These are phyloP conservation scores for Drosophila athabasca DNA, from an alignment of 1,140 invertebrate species.

Conservation along the genomic window DNA sequence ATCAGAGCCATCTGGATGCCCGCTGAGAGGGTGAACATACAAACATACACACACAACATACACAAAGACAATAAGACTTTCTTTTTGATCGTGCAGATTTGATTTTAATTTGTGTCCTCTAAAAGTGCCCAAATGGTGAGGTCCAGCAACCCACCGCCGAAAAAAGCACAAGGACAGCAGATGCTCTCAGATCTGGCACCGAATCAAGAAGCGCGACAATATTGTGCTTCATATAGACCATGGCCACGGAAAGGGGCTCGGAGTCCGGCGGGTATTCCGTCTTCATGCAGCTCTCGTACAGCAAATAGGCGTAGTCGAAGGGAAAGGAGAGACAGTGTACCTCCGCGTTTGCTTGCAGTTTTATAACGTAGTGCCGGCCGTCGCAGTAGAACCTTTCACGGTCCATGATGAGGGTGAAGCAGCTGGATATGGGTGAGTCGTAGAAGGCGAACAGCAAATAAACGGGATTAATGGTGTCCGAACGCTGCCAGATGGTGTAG, in stretches of 20 bases:
- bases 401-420: conserved; percentile 45
- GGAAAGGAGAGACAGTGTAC: conserved; percentile 56
- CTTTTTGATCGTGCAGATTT: too few species aligned
- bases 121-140: too few species aligned
- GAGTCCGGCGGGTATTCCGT: not conserved
- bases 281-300: conserved; percentile 38
- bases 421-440: conserved; percentile 53
- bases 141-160: not conserved
- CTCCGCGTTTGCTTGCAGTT: conserved; percentile 6
- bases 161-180: conserved; percentile 5
- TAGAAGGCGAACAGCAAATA: conserved; percentile 60
- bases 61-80: too few species aligned
- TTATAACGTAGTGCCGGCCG: conserved; percentile 37
- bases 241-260: conserved; percentile 27
- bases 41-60: too few species aligned
- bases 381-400: conserved; percentile 54
- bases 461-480: conserved; percentile 34
- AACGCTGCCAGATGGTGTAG: conserved; percentile 58
- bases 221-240: conserved; percentile 35
- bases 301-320: conserved; percentile 46
- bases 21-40: too few species aligned
- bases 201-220: not conserved
- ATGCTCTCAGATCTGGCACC: not conserved
- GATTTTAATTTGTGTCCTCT: too few species aligned
- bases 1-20: conserved; percentile 1